Conservation (phyloP, 2,888 invertebrate species). For the Amphimallon solstitiale region DNA sequence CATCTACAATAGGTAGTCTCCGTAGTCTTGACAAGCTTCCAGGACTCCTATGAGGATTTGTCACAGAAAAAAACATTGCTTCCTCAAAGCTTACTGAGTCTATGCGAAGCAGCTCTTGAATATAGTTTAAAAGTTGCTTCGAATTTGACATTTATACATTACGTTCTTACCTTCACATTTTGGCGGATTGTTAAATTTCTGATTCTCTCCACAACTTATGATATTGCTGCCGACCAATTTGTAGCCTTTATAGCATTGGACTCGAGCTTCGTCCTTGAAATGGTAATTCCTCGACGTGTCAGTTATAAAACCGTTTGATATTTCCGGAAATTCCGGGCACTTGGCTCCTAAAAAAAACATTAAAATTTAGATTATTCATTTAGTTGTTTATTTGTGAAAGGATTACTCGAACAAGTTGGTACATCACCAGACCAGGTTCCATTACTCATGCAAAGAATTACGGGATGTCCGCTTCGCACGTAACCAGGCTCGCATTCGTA, state of each 20-base stretch:
- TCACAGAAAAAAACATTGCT: no score
- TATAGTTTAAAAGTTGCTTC: no score
- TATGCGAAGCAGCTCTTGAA: no score
- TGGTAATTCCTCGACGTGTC: conserved; percentile 81
- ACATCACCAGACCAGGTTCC: conserved; percentile 95
- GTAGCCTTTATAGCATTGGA: conserved; percentile 91
- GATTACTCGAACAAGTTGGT: conserved; percentile 82
- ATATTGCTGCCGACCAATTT: conserved; percentile 86
- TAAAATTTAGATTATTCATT: conserved; percentile 18
- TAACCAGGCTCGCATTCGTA: conserved; percentile 94
- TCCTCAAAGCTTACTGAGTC: no score
- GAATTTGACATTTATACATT: no score
- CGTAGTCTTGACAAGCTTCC: no score
- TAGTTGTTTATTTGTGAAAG: neutral
- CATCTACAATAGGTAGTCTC: no score
- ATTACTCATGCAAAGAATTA: conserved; percentile 93
- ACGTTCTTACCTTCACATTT: conserved; percentile 75
- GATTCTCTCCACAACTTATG: conserved; percentile 85
- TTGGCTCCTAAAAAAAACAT: conserved; percentile 66
- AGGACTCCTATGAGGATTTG: no score
- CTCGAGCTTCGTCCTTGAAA: conserved; percentile 90
- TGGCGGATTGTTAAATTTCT: conserved; percentile 84
- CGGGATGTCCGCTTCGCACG: conserved; percentile 87
- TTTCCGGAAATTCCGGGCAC: conserved; percentile 80
- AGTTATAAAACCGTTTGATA: conserved; percentile 88